Evolutionary conservation across 2,888 invertebrate species (phyloP).

Genomic region (Epinotia ramella): DNA sequence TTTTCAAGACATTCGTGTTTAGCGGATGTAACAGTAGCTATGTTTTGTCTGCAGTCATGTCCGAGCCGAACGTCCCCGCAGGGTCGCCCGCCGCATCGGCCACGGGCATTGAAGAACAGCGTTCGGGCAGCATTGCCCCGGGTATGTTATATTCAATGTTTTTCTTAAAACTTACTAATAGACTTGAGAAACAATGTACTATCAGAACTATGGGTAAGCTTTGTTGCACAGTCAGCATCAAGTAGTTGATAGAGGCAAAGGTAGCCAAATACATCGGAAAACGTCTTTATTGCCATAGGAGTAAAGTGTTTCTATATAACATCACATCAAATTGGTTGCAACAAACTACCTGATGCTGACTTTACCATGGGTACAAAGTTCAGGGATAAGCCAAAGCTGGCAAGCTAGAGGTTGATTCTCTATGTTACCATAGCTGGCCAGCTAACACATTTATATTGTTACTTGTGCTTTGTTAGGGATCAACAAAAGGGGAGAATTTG

Average conservation of each 20-base stretch:
- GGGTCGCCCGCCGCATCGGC: slow-evolving; percentile 62
- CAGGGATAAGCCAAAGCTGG: background rate
- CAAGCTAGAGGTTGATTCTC: background rate
- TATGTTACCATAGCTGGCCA: background rate
- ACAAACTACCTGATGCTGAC: too few relatives aligned
- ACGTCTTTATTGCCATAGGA: too few relatives aligned
- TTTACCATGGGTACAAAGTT: background rate
- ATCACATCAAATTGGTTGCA: too few relatives aligned
- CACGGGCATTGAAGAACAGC: slow-evolving; percentile 66
- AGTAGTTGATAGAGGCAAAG: too few relatives aligned
- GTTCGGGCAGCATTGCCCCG: slow-evolving; percentile 59
- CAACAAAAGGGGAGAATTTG: too few relatives aligned
- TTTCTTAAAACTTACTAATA: background rate
- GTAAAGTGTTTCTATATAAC: too few relatives aligned
- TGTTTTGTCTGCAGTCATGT: slow-evolving; percentile 58
- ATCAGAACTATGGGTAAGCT: background rate
- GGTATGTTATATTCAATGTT: slow-evolving; percentile 48
- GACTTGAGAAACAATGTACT: background rate
- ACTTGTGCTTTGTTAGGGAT: too few relatives aligned
- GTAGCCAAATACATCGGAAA: too few relatives aligned
- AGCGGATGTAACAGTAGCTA: background rate
- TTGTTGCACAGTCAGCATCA: background rate
- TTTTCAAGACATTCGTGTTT: background rate
- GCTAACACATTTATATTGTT: too few relatives aligned
- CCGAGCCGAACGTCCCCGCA: slow-evolving; percentile 65